Conservation (phyloP, 2,888 invertebrate species). For the Lumbricus terrestris region DNA sequence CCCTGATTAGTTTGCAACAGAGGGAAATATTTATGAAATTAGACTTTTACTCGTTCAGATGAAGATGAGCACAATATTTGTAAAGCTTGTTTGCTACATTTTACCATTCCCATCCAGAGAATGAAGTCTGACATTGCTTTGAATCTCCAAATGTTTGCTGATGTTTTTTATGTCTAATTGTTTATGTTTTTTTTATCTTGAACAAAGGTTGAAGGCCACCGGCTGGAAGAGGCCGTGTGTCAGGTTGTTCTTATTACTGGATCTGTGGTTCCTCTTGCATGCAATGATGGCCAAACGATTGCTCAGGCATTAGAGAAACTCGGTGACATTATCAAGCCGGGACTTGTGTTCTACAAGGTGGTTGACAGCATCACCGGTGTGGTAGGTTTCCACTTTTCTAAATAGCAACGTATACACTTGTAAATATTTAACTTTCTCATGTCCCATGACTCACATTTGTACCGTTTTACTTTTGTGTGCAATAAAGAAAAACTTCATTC, state of each 20-base stretch:
- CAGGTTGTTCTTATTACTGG: neutral
- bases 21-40: neutral
- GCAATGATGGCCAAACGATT: neutral
- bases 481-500: no score
- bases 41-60: neutral
- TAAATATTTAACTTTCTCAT: no score
- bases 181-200: neutral
- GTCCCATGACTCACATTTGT: no score
- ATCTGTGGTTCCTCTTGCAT: neutral
- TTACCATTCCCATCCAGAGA: neutral
- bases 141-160: neutral
- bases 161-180: no score
- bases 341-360: slow-evolving; percentile 11
- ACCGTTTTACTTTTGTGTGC: no score
- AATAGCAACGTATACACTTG: neutral
- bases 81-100: neutral
- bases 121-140: neutral
- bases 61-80: neutral
- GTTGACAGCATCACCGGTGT: slow-evolving; percentile 10
- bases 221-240: no score
- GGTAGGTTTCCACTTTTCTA: neutral
- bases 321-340: slow-evolving; percentile 6
- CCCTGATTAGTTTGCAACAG: neutral
- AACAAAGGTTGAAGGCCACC: neutral
- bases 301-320: neutral